Evolutionary conservation across 2,113 vertebrate genomes (phyloP), one percentile per base, ranked within the genome.

Genomic region (Trinectes maculatus): DNA sequence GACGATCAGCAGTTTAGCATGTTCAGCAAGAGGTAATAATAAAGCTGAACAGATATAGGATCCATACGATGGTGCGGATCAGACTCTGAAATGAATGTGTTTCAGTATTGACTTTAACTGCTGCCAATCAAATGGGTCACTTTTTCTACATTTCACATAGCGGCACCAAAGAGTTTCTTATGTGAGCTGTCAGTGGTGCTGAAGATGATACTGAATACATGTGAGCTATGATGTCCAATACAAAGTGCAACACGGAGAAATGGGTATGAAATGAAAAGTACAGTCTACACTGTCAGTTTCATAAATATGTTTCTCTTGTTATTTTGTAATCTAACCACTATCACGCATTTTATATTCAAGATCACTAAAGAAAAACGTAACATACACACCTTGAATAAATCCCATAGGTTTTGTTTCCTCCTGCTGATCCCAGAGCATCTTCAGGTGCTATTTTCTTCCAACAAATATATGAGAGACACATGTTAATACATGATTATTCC

Each of bases 41-140:
- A 51, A 40, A 43, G 18, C 16, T 16, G 31, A 59, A 22, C 28
- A 40, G 22, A 56, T 51, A 21, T 51, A 55, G 43, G 4, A 4
- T 19, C 11, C 19, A 1, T 25, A 24, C n/a, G n/a, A n/a, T 33
- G 66, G 55, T 54, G 21, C 66, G 43, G 8, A 19, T 42, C 39
- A 42, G 39, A 40, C 2, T 11, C n/a, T n/a, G n/a, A 19, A 18
- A 10, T 49, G 66, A 65, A 19, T 43, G 40, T n/a, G n/a, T n/a
- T n/a, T n/a, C n/a, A n/a, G n/a, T 19, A 21, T 28, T 3, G 21
- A 39, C 37, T 25, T 34, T 19, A 25, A n/a, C 19, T 47, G 59
- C 56, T 54, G 51, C 64, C n/a, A n/a, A n/a, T n/a, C n/a, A n/a
- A n/a, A n/a, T 54, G 47, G 11, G 22, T 29, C 37, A 43, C 22